These are phyloP conservation scores for Lycophotia porphyrea DNA, from an alignment of 2,888 invertebrate genomes.

Conservation along the genomic window DNA sequence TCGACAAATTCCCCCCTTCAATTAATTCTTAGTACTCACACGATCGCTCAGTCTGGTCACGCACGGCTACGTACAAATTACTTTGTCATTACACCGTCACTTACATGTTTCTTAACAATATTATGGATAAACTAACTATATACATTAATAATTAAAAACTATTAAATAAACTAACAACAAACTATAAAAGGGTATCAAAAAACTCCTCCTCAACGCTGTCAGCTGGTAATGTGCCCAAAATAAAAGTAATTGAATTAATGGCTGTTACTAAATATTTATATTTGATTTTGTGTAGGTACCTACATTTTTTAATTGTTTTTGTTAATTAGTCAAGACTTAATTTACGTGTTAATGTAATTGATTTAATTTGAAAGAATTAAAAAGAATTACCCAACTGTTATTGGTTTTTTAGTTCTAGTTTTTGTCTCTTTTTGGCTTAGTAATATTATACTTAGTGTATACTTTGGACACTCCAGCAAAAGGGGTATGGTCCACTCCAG, in stretches of 20 bases:
- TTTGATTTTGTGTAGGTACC: slow-evolving; percentile 22
- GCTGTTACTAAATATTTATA: slow-evolving; percentile 1
- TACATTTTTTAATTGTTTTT: not conserved
- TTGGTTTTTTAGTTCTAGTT: not conserved
- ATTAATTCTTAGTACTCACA: slow-evolving; percentile 7
- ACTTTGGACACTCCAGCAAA: no score
- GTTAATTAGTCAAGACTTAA: not conserved
- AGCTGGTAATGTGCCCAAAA: no score
- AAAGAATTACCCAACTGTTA: not conserved
- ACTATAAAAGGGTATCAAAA: no score
- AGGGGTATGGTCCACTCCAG: no score
- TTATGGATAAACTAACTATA: no score
- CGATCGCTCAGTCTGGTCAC: slow-evolving; percentile 13
- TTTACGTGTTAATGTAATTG: not conserved
- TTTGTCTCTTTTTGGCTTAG: not conserved
- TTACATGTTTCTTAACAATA: slow-evolving; percentile 18
- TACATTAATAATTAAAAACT: no score
- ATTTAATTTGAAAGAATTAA: not conserved
- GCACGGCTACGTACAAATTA: slow-evolving; percentile 43
- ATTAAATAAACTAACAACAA: no score
- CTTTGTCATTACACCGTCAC: slow-evolving; percentile 31
- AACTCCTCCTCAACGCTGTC: no score
- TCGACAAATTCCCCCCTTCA: slow-evolving; percentile 13
- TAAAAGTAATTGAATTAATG: slow-evolving; percentile 32
- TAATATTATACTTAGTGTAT: not conserved